phyloP scores from a whole-genome alignment of 1,140 invertebrate genomes.

The Aphelenchoides avenae region DNA sequence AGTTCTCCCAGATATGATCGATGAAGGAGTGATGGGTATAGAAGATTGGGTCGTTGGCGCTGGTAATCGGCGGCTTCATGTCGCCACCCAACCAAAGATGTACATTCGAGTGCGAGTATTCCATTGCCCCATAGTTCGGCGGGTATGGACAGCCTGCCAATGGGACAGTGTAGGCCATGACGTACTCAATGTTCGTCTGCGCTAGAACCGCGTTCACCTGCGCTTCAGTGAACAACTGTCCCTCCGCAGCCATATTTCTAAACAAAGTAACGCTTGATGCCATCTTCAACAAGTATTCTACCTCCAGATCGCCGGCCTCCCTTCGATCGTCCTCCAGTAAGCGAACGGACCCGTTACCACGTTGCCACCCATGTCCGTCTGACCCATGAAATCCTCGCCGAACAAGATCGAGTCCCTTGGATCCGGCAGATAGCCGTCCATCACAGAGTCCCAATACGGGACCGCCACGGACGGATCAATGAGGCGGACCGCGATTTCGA shows the following conservation, averaged over 20 bases:
- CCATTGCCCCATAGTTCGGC: conserved; percentile 50
- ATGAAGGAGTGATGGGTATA: conserved; percentile 61
- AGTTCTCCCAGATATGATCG: conserved; percentile 60
- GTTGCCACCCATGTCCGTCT: conserved; percentile 57
- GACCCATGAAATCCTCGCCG: conserved; percentile 55
- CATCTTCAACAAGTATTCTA: too few relatives aligned
- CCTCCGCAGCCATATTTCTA: conserved; percentile 17
- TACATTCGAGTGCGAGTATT: conserved; percentile 56
- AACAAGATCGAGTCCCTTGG: conserved; percentile 59
- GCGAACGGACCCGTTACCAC: conserved; percentile 60
- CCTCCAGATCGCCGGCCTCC: conserved; percentile 47
- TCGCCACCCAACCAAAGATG: conserved; percentile 59
- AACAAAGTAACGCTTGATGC: too few relatives aligned
- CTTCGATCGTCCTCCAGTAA: conserved; percentile 56
- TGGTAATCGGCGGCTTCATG: conserved; percentile 25
- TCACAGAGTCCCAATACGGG: conserved; percentile 55
- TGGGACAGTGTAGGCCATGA: conserved; percentile 57
- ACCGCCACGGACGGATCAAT: conserved; percentile 48
- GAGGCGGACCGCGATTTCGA: conserved; percentile 44
- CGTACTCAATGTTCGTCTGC: conserved; percentile 58
- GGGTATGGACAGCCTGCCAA: conserved; percentile 52
- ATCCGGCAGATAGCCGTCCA: conserved; percentile 47
- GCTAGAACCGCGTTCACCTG: conserved; percentile 46
- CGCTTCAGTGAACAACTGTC: conserved; percentile 28
- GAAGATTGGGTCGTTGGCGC: conserved; percentile 33